Percentiles rank a stretch among this genome's conserved stretches.
phyloP scores from a whole-genome alignment of 2,888 invertebrate genomes.

The Gerosis bhagava region DNA sequence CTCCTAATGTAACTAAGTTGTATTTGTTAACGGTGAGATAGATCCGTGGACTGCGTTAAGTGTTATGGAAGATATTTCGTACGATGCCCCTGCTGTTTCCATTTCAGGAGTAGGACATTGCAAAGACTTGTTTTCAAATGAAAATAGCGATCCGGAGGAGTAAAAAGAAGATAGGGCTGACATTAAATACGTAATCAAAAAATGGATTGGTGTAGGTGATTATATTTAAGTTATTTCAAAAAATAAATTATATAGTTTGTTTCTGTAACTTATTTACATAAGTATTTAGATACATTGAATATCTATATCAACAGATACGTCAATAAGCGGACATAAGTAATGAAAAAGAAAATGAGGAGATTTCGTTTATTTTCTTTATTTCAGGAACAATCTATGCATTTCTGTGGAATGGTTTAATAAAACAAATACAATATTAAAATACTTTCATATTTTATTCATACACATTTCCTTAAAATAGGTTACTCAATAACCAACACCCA shows the following conservation, averaged over 20 bases:
- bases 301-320: too few relatives aligned
- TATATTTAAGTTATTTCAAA: conserved; percentile 18
- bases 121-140: conserved; percentile 55
- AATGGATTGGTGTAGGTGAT: conserved; percentile 58
- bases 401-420: conserved; percentile 18
- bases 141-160: conserved; percentile 51
- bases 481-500: conserved; percentile 77
- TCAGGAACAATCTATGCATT: too few relatives aligned
- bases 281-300: too few relatives aligned
- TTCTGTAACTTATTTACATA: too few relatives aligned
- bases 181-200: conserved; percentile 59
- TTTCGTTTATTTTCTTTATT: too few relatives aligned
- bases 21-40: conserved; percentile 81
- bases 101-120: conserved; percentile 61
- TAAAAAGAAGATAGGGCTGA: conserved; percentile 57
- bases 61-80: conserved; percentile 65
- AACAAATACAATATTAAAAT: conserved; percentile 50
- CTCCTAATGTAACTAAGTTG: conserved; percentile 76
- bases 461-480: conserved; percentile 71
- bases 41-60: conserved; percentile 83
- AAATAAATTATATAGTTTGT: too few relatives aligned
- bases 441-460: conserved; percentile 70
- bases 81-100: conserved; percentile 59
- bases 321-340: too few relatives aligned
- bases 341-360: too few relatives aligned